Evolutionary conservation across 2,113 vertebrate species (phyloP), one percentile per base, ranked within the genome.

Genomic region (Ictalurus punctatus): DNA sequence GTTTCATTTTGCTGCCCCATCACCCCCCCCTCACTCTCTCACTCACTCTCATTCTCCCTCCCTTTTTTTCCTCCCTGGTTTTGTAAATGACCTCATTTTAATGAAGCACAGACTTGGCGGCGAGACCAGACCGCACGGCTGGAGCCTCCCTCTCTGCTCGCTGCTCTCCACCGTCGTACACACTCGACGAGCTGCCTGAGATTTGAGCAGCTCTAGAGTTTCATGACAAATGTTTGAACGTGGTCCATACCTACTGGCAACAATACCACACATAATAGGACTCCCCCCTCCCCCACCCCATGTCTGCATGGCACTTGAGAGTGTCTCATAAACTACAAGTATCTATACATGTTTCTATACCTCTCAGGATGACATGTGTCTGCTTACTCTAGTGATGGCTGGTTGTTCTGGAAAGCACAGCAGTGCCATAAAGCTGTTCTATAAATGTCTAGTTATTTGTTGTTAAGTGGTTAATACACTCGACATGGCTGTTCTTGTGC

Each of bases 51-150:
- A 76, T 54, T 85, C 76, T 27, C 48, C 2, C 44, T 4, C 67
- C 61, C 34, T 73, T 84, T 87, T 88, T 74, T 90, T 89, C 84
- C 85, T 85, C 81, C 87, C 86, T 85, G 88, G 83, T 89, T 92
- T 92, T 92, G 89, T 91, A 91, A 90, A 93, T 93, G 91, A 93
- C 92, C 93, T 93, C 91, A 94, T 90, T 91, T 93, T 93, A 94
- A 93, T 92, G 93, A 93, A 92, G 90, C 90, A 88, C 94, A 94
- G 92, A 91, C 90, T 91, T 40, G 73, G 86, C 89, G 27, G 71
- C 89, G 82, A 91, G 69, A 90, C 87, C 73, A 52, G 89, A 92
- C 92, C 87, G 83, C 90, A 89, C 44, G 71, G 90, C 84, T 87
- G 83, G 73, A 90, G 88, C 81, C 92, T 90, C 87, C 86, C 89